Evolutionary conservation across 23 tunicate species (phyloP), one percentile per base, ranked within the genome.

Genomic region (Trididemnum clinides): DNA sequence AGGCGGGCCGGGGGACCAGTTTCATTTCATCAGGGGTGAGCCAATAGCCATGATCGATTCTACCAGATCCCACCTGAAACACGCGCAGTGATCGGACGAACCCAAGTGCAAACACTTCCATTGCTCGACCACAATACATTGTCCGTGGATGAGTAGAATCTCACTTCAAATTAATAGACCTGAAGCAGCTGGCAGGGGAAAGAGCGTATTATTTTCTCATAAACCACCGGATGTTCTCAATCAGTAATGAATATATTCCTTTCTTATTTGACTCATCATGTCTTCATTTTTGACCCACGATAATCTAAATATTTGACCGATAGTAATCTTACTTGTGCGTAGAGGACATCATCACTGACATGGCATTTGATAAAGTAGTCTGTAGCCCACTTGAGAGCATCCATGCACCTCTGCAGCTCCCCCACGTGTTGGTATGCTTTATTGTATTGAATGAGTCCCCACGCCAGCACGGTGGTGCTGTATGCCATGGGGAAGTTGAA

Each of bases 401-500:
- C 44, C 50, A 21, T 65, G 18, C 93, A 57, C 2, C 85, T 71
- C 33, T 51, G 78, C 39, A 74, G 50, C 58, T 92, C 88, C 18
- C 96, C 99, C 0, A 92, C 87, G 25, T 36, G 88, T 0, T 82
- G 80, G 70, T 97, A 97, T 2, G 99, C 89, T 2, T 97, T 78
- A 1, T 39, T 44, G 79, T 80, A 97, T 21, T 44, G 70, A 22
- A 85, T 82, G 3, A 85, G 18, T 0, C 97, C 90, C 99, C 99
- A 97, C 4, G 95, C 70, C 10, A 97, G 64, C 39, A 97, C 93
- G 0, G 99, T 97, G 0, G 99, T 92, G 36, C 97, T 83, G 58
- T 73, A 97, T 0, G 99, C 99, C 99, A 97, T 97, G 20, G 99
- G 99, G 39, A 97, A 89, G 84, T 93, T 93, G 39, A 93, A 97